A percentile compares a stretch with the other conserved stretches of the same genome.
Evolutionary conservation across 2,888 invertebrate genomes (phyloP).

Genomic region (Melinaea marsaeus): DNA sequence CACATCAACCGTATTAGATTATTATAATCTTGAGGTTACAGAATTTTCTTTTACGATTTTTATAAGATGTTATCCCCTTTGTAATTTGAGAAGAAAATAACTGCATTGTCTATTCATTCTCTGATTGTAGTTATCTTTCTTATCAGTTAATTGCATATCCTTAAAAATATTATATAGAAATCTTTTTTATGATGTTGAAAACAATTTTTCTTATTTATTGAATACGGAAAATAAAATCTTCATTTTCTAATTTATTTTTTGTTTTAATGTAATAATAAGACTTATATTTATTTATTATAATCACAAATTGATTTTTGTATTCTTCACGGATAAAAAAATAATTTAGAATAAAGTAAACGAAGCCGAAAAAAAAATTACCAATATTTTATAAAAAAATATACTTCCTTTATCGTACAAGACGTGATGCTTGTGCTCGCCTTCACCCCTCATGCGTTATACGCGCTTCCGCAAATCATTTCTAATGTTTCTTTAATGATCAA

Average conservation of each 20-base stretch:
- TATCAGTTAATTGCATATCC: not conserved
- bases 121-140: constrained; percentile 1
- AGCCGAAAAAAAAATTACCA: no score
- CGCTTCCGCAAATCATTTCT: not conserved
- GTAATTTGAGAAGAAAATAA: constrained; percentile 2
- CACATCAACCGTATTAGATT: constrained; percentile 5
- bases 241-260: no score
- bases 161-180: not conserved
- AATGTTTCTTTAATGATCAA: not conserved
- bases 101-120: constrained; percentile 1
- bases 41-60: not conserved
- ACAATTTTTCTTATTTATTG: no score
- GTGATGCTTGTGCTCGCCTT: not conserved
- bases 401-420: not conserved
- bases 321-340: no score
- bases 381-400: not conserved
- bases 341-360: no score
- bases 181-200: not conserved
- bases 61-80: constrained; percentile 1
- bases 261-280: no score
- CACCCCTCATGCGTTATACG: not conserved
- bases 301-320: no score
- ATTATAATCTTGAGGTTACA: not conserved
- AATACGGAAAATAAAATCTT: no score
- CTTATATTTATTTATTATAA: no score